Evolutionary conservation across 2,113 vertebrate species (phyloP), one percentile per base, ranked within the genome.

Genomic region (Pungitius pungitius): DNA sequence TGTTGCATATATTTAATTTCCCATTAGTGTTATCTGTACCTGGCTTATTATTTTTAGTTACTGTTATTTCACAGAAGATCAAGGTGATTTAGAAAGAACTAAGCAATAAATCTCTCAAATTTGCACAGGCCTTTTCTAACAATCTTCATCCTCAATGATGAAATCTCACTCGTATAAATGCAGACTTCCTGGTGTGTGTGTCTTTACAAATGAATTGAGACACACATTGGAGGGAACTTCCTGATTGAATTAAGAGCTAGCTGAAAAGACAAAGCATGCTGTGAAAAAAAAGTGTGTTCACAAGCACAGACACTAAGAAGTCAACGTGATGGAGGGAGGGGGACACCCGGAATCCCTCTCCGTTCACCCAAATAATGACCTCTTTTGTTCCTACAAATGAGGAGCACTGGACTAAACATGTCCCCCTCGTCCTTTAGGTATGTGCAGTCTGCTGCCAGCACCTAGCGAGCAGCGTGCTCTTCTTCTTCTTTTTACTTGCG

Each of bases 361-460:
- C 49, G 33, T 47, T 20, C 20, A 45, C 3, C 8, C 13, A 24
- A 49, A 62, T 13, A 81, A 73, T 66, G 39, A 39, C 12, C 2
- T 43, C 9, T 4, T 71, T 78, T 79, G 65, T 81, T 47, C 11
- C 1, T 3, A 24, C 26, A 81, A 66, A 66, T 71, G 4, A 55
- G 58, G 17, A 62, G 56, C 60, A 58, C 14, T 7, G 18, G 14
- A 22, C 60, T 33, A 45, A 71, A 57, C 69, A 15, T 35, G 49
- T 60, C 68, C 43, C 24, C 47, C 74, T 24, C 54, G 69, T 22
- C 20, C 43, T 45, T 57, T 2, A 2, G 5, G 37, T 30, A 3
- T 24, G 27, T 22, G 17, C 13, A 18, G 49, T 12, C 14, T 4
- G 54, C 18, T 12, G 27, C 27, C 45, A 33, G 45, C 55, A 30